Evolutionary conservation across 2,888 invertebrate species (phyloP).

Genomic region (Harpalus rufipes): DNA sequence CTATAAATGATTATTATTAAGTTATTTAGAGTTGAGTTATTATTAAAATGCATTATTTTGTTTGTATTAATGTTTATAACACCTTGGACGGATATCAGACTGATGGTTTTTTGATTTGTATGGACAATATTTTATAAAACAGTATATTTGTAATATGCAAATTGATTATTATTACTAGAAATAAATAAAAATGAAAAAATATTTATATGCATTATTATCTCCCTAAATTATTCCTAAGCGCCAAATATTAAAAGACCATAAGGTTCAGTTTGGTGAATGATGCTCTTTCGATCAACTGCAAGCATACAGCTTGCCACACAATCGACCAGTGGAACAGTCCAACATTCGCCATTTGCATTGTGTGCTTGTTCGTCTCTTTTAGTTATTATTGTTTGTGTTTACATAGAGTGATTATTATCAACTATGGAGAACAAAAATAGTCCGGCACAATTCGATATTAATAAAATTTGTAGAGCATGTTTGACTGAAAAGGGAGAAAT

Average conservation of each 20-base stretch:
- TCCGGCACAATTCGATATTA: slow-evolving; percentile 74
- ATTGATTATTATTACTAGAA: neutral
- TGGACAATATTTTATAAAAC: too few species aligned
- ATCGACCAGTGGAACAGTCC: slow-evolving; percentile 78
- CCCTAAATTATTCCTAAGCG: neutral
- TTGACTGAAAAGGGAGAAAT: slow-evolving; percentile 77
- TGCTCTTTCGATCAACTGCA: slow-evolving; percentile 37
- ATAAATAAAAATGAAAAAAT: neutral
- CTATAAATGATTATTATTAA: neutral
- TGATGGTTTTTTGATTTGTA: too few species aligned
- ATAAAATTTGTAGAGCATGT: slow-evolving; percentile 78
- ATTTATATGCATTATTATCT: neutral
- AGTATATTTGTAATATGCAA: too few species aligned
- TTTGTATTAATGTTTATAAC: neutral
- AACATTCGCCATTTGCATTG: slow-evolving; percentile 75
- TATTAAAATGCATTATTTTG: neutral
- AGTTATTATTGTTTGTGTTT: slow-evolving; percentile 73
- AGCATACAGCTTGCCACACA: slow-evolving; percentile 72
- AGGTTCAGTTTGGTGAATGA: neutral
- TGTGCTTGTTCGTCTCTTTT: slow-evolving; percentile 74
- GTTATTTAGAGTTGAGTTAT: neutral
- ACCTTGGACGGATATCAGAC: neutral
- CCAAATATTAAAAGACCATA: neutral
- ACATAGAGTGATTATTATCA: slow-evolving; percentile 74
- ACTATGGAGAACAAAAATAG: slow-evolving; percentile 72